These are phyloP conservation scores for Thalassophryne amazonica DNA, from an alignment of 2,797 vertebrate species.

Conservation along the genomic window DNA sequence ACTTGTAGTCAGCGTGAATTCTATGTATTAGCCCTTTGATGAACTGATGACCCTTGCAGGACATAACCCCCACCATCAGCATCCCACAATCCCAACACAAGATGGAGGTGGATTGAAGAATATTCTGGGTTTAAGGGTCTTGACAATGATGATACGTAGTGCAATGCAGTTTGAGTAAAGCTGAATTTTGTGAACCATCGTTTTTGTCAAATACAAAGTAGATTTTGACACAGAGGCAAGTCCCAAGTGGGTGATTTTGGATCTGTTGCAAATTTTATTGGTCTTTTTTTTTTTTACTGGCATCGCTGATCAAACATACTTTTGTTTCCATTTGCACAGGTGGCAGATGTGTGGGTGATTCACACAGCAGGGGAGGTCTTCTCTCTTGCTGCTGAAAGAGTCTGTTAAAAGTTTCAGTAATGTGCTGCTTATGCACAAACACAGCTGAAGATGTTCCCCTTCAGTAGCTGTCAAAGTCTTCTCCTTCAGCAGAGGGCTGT, in stretches of 20 bases:
- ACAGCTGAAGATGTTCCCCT: slow-evolving; percentile 52
- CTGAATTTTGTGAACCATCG: slow-evolving; percentile 22
- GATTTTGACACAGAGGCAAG: slow-evolving; percentile 1
- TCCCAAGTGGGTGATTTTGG: slow-evolving; percentile 12
- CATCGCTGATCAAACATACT: slow-evolving; percentile 51
- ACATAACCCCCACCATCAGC: too few species aligned
- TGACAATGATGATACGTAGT: too few species aligned
- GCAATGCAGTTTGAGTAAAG: too few species aligned
- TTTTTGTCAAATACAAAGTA: slow-evolving; percentile 8
- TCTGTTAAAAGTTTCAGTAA: slow-evolving; percentile 64
- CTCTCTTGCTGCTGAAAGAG: slow-evolving; percentile 57
- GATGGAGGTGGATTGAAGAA: too few species aligned
- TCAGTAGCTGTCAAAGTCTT: slow-evolving; percentile 24
- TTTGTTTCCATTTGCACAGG: slow-evolving; percentile 51
- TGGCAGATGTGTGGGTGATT: slow-evolving; percentile 63
- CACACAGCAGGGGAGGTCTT: slow-evolving; percentile 61
- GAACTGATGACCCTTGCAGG: too few species aligned
- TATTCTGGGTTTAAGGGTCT: too few species aligned
- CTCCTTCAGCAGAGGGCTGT: slow-evolving; percentile 12
- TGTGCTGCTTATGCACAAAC: slow-evolving; percentile 60
- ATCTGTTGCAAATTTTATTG: slow-evolving; percentile 29
- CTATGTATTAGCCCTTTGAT: too few species aligned
- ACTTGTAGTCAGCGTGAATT: too few species aligned
- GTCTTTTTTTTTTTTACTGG: slow-evolving; percentile 30
- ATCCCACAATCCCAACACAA: too few species aligned